Evolutionary conservation across 2,797 vertebrate species (phyloP).

Genomic region (Centropyge bicolor): DNA sequence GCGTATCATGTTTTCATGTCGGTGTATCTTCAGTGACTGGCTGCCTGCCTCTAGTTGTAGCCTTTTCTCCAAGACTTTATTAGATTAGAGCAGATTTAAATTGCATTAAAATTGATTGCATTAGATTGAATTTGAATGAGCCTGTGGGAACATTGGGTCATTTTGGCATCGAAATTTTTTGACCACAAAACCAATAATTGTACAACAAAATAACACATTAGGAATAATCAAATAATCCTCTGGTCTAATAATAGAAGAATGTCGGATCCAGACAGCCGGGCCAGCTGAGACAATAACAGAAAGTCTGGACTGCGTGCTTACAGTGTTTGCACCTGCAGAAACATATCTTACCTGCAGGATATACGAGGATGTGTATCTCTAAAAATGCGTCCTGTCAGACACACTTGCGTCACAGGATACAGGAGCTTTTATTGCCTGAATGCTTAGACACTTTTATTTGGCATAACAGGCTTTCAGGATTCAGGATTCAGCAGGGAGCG

Average conservation of each 20-base stretch:
- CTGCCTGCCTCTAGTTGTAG: constrained; percentile 6
- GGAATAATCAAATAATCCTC: constrained; percentile 40
- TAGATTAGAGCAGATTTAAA: constrained; percentile 37
- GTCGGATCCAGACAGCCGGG: neutral
- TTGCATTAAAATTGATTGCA: constrained; percentile 41
- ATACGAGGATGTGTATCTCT: neutral
- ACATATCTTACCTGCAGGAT: neutral
- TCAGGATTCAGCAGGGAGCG: constrained; percentile 15
- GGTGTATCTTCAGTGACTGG: constrained; percentile 6
- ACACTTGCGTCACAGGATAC: neutral
- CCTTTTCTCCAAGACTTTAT: constrained; percentile 23
- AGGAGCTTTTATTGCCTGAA: neutral
- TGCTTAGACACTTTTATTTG: constrained; percentile 3
- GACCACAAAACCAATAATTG: constrained; percentile 14
- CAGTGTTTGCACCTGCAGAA: constrained; percentile 15
- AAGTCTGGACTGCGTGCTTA: neutral
- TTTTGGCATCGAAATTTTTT: constrained; percentile 11
- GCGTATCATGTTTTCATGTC: neutral
- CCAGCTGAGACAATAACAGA: neutral
- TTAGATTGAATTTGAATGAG: constrained; percentile 33
- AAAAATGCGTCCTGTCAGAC: constrained; percentile 1
- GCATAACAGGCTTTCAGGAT: constrained; percentile 17
- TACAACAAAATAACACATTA: constrained; percentile 30
- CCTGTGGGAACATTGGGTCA: constrained; percentile 29
- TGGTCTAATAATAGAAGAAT: constrained; percentile 32